Base-by-base conservation (phyloP, 2,113 vertebrate species). In the Coturnix japonica region DNA sequence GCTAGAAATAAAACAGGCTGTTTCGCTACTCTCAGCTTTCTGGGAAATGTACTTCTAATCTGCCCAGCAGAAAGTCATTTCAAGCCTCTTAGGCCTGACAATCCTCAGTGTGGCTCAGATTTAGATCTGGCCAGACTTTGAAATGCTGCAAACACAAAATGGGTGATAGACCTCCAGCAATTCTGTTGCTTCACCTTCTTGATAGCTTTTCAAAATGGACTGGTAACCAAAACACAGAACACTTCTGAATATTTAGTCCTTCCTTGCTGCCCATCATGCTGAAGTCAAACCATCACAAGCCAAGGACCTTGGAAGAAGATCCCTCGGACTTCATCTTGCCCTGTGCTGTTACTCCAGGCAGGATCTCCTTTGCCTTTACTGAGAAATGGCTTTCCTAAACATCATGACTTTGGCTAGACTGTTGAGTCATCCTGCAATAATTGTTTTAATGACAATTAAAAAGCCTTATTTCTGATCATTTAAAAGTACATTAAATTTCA, bases 401-500 rank as follows among this genome's bases (percentile, higher is more conserved):
- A 14, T 14, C 23, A 2, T 5, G 1, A 15, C 13, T 79, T 33
- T 57, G 49, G 9, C 37, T 67, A 64, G 43, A 15, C 25, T 76
- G 11, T 49, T 9, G 39, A 93, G 66, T 79, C 69, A 79, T 37
- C 33, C 66, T 61, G 30, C 46, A 63, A 1, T 33, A 35, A 47
- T 53, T 63, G 60, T 57, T 82, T 56, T 91, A 44, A 78, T 46
- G 72, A 78, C 71, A 90, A 70, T 82, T 85, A 81, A 70, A 94
- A 79, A 75, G 13, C 14, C 6, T 54, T 39, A 41, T 31, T 76
- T 94, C 86, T 84, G 51, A 86, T 78, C 65, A 67, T 77, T 69
- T 90, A 80, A 73, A 95, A 94, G 20, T 57, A 13, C 60, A 81
- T 79, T 87, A 85, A 75, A 87, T 92, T 88, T 79, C 61, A 79